These are phyloP conservation scores for Dendrolimus kikuchii DNA, from an alignment of 1,140 invertebrate genomes.

Conservation along the genomic window DNA sequence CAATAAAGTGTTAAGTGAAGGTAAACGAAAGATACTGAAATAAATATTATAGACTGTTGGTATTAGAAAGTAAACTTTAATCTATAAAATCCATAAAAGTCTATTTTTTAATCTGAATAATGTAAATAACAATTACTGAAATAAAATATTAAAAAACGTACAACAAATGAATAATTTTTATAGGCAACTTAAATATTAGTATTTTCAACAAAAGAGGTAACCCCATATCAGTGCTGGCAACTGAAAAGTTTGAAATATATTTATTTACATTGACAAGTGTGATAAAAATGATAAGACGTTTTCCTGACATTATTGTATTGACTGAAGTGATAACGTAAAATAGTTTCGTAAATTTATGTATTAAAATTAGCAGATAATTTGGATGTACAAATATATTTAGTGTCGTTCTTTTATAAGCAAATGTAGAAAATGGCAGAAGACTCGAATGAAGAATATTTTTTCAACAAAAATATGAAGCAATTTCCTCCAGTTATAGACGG, in stretches of 20 bases:
- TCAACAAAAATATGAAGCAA: conserved; percentile 42
- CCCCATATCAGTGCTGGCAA: conserved; percentile 12
- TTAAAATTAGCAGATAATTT: neutral
- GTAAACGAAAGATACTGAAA: conserved; percentile 7
- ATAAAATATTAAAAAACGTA: neutral
- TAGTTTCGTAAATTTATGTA: conserved; percentile 7
- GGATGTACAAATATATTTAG: too few species aligned
- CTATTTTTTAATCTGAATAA: too few species aligned
- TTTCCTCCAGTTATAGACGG: conserved; percentile 69
- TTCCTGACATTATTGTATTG: neutral
- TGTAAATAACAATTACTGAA: too few species aligned
- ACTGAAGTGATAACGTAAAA: neutral
- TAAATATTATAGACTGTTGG: conserved; percentile 9
- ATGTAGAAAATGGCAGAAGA: conserved; percentile 29
- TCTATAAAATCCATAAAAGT: conserved; percentile 6
- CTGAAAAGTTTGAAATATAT: conserved; percentile 5
- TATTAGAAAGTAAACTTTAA: conserved; percentile 3
- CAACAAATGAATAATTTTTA: conserved; percentile 1
- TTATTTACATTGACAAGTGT: conserved; percentile 6
- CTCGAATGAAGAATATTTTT: conserved; percentile 20
- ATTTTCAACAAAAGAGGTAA: conserved; percentile 7
- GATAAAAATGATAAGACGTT: neutral
- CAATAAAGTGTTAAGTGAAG: conserved; percentile 32
- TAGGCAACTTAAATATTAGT: neutral
- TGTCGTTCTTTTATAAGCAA: neutral